Evolutionary conservation across 2,797 vertebrate genomes (phyloP).

Genomic region (Harpagifer antarcticus): DNA sequence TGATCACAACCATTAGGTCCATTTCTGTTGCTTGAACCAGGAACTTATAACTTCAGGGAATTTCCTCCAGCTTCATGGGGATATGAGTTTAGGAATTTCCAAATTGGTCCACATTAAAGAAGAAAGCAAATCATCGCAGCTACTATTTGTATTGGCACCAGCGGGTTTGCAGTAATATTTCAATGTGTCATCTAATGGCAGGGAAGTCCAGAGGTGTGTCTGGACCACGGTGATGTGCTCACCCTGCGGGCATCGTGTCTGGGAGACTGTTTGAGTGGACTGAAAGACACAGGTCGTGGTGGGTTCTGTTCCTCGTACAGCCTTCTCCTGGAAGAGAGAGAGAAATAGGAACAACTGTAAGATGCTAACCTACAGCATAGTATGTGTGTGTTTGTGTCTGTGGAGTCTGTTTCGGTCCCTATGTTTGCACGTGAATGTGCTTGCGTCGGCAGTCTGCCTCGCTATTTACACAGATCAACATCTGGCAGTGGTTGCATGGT

Average conservation of each 20-base stretch:
- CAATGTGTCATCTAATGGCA: conserved; percentile 31
- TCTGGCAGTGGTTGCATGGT: conserved; percentile 71
- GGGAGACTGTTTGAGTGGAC: conserved; percentile 72
- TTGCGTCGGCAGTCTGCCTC: conserved; percentile 54
- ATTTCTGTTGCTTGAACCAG: conserved; percentile 12
- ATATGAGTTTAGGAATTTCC: conserved; percentile 54
- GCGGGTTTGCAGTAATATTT: conserved; percentile 31
- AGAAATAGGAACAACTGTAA: conserved; percentile 19
- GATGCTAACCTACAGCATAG: conserved; percentile 31
- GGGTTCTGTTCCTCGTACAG: conserved; percentile 71
- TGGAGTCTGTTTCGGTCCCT: conserved; percentile 34
- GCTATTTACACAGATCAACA: conserved; percentile 69
- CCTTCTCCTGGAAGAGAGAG: conserved; percentile 72
- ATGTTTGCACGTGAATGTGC: conserved; percentile 62
- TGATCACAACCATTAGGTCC: conserved; percentile 1
- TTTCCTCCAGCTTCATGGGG: conserved; percentile 45
- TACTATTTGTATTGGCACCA: conserved; percentile 37
- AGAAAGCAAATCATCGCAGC: conserved; percentile 30
- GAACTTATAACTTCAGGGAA: conserved; percentile 32
- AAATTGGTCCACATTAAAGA: conserved; percentile 51
- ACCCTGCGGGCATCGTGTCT: conserved; percentile 82
- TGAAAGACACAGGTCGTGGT: conserved; percentile 65
- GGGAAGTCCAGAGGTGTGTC: conserved; percentile 10
- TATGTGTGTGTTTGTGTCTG: conserved; percentile 35
- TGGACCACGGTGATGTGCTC: conserved; percentile 65